phyloP scores from a whole-genome alignment of 2,888 invertebrate genomes.

The Drepanosiphum platanoidis region DNA sequence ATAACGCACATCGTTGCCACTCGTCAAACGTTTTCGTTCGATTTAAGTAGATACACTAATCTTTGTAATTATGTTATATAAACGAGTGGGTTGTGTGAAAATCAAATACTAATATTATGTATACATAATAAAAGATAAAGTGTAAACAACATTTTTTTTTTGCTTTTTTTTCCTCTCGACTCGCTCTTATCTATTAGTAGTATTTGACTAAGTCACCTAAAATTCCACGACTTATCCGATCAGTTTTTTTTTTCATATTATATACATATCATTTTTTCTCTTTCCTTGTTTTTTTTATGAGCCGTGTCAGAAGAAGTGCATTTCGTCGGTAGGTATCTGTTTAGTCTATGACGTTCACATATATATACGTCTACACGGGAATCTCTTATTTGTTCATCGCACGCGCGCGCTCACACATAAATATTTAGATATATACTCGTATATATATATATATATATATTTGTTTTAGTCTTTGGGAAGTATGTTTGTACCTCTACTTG shows the following conservation, averaged over 20 bases:
- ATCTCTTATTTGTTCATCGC: constrained; percentile 37
- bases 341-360: background rate
- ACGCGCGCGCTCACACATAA: background rate
- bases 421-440: background rate
- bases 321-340: background rate
- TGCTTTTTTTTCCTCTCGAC: too few relatives aligned
- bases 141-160: constrained; percentile 26
- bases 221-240: constrained; percentile 38
- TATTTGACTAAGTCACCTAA: constrained; percentile 45
- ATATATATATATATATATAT: too few relatives aligned
- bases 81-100: background rate
- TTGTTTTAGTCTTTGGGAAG: background rate
- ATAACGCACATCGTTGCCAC: too few relatives aligned
- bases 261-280: background rate
- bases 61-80: too few relatives aligned
- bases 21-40: too few relatives aligned
- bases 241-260: background rate
- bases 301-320: constrained; percentile 22
- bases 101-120: constrained; percentile 24
- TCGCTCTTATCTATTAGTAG: constrained; percentile 27
- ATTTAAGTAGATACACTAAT: too few relatives aligned
- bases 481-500: background rate
- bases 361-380: background rate
- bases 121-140: too few relatives aligned
- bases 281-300: background rate